phyloP scores from a whole-genome alignment of 2,113 vertebrate species.

The Archocentrus centrarchus region DNA sequence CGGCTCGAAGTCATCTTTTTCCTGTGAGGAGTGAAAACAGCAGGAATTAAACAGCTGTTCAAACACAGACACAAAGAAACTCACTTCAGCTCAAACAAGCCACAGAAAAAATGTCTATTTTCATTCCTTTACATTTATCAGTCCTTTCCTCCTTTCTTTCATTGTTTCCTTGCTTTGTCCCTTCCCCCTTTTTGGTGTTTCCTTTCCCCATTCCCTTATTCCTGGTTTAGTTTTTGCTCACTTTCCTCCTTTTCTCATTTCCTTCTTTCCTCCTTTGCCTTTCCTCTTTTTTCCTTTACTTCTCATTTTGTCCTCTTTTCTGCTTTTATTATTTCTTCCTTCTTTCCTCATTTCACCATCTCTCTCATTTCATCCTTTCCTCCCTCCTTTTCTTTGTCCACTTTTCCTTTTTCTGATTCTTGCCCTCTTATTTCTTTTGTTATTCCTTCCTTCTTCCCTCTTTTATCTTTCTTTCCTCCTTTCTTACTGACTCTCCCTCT shows the following conservation, averaged over 20 bases:
- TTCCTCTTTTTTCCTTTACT: accelerated
- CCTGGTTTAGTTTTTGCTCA: neutral
- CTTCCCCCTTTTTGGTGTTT: accelerated
- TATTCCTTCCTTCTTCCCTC: neutral
- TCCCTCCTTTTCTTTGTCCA: no score
- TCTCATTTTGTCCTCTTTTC: neutral
- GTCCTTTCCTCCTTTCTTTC: neutral
- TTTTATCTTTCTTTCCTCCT: neutral
- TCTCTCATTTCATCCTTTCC: no score
- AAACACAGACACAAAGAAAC: neutral
- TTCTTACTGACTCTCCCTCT: neutral
- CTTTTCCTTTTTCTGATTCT: no score
- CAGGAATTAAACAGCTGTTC: neutral
- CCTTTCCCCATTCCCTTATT: neutral
- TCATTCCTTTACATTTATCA: neutral
- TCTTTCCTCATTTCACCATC: no score
- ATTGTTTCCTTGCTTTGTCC: neutral
- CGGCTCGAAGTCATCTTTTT: slow-evolving; percentile 92
- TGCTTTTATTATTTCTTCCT: neutral
- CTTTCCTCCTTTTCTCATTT: neutral
- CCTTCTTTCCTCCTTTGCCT: neutral
- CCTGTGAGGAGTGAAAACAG: slow-evolving; percentile 69
- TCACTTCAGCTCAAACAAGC: neutral
- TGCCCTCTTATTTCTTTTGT: neutral
- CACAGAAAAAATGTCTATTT: no score